These are phyloP conservation scores for Eupithecia subfuscata DNA, from an alignment of 2,888 invertebrate genomes.

Conservation along the genomic window DNA sequence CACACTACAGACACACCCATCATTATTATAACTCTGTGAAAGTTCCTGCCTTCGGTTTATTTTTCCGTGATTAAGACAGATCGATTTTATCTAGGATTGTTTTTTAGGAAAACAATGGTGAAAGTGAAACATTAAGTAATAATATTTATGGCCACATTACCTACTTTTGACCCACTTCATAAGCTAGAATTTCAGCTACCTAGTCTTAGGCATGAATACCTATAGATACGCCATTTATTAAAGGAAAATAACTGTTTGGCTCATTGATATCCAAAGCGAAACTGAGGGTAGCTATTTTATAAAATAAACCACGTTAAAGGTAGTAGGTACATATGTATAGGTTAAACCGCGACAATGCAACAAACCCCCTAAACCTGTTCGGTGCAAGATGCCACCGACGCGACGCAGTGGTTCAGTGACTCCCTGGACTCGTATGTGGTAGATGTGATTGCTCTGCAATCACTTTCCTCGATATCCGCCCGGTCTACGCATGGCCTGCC, in stretches of 20 bases:
- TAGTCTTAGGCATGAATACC: too few species aligned
- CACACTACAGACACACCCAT: background rate
- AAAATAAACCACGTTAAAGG: too few species aligned
- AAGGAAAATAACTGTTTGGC: background rate
- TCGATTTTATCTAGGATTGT: background rate
- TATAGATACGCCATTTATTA: too few species aligned
- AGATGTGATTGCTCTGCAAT: too few species aligned
- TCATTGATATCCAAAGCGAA: background rate
- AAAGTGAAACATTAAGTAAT: background rate
- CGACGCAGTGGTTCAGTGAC: slow-evolving; percentile 36
- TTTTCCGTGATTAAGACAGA: slow-evolving; percentile 1
- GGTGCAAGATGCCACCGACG: slow-evolving; percentile 29
- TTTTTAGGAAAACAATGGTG: background rate
- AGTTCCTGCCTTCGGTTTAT: background rate
- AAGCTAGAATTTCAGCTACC: background rate
- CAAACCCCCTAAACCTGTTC: slow-evolving; percentile 31
- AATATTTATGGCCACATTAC: background rate
- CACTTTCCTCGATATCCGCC: too few species aligned
- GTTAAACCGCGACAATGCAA: slow-evolving; percentile 5
- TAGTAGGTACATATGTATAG: background rate
- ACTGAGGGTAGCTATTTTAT: background rate
- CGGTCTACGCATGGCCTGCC: too few species aligned
- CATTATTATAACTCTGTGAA: background rate
- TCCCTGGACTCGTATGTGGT: slow-evolving; percentile 30
- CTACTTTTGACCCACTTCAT: background rate